Percentiles rank a stretch among this genome's conserved stretches.
Evolutionary conservation across 2,888 invertebrate species (phyloP).

Genomic region (Stenodema calcarata): DNA sequence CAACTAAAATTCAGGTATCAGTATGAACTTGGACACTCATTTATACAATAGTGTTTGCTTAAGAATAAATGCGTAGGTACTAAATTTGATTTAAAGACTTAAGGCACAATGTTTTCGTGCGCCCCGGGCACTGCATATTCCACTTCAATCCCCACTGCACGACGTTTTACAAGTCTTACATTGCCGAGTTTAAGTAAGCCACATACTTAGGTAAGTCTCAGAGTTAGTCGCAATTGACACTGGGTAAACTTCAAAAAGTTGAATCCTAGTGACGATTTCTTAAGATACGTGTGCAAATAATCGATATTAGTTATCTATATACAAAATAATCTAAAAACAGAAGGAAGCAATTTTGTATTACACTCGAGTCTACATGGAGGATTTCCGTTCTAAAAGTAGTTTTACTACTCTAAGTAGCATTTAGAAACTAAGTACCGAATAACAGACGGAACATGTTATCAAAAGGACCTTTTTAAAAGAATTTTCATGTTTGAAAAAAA

Average conservation of each 20-base stretch:
- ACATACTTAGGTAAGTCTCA: conserved; percentile 7
- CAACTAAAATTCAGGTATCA: conserved; percentile 46
- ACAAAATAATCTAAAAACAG: conserved; percentile 7
- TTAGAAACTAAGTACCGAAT: conserved; percentile 28
- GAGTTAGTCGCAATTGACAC: conserved; percentile 36
- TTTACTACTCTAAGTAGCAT: conserved; percentile 3
- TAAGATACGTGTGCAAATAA: conserved; percentile 19
- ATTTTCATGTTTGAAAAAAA: neutral
- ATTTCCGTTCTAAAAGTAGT: neutral
- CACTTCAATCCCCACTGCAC: neutral
- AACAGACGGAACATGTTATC: conserved; percentile 17
- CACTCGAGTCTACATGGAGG: neutral
- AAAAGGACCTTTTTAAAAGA: neutral
- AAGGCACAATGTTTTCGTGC: conserved; percentile 34
- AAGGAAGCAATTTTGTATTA: conserved; percentile 16
- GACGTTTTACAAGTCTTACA: neutral
- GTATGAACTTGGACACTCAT: conserved; percentile 29
- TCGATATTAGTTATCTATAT: conserved; percentile 41
- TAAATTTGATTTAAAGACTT: conserved; percentile 47
- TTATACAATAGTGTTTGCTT: conserved; percentile 38
- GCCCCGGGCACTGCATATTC: conserved; percentile 31
- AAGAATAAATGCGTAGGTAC: conserved; percentile 42
- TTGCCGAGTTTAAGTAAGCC: conserved; percentile 34
- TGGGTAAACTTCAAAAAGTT: conserved; percentile 4
- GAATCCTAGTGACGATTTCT: conserved; percentile 9